A percentile compares a stretch with the other conserved stretches of the same genome.
Evolutionary conservation across 2,113 vertebrate species (phyloP).

Genomic region (Neodon shergylaensis): DNA sequence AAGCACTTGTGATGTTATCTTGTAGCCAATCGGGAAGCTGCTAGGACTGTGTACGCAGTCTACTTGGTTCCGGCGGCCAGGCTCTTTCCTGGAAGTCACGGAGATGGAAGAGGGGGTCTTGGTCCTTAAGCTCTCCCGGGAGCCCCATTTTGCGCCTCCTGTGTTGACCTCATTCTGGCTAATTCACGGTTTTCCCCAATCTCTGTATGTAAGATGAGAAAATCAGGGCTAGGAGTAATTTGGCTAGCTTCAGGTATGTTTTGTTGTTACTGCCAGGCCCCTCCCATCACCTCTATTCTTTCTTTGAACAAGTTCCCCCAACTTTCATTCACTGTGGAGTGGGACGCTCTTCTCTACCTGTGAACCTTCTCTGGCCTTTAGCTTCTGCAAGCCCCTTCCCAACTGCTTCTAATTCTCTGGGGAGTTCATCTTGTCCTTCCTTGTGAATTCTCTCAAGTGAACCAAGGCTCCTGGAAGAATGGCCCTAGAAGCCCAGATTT

Average conservation of each 20-base stretch:
- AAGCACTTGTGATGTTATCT: conserved; percentile 67
- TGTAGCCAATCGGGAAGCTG: conserved; percentile 61
- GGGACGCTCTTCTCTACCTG: neutral
- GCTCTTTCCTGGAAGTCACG: neutral
- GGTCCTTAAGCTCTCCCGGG: neutral
- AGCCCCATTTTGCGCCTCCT: neutral
- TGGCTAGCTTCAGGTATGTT: neutral
- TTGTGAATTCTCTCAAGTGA: neutral
- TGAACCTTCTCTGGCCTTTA: neutral
- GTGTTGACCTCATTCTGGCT: neutral
- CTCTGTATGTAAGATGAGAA: conserved; percentile 1
- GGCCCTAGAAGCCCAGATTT: neutral
- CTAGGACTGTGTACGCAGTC: conserved; percentile 18
- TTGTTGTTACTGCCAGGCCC: neutral
- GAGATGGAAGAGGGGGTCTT: neutral
- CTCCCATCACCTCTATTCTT: neutral
- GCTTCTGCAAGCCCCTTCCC: neutral
- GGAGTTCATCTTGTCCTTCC: neutral
- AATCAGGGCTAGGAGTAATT: neutral
- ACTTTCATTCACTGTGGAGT: neutral
- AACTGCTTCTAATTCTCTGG: neutral
- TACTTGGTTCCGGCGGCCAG: neutral
- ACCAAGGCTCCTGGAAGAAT: conserved; percentile 31
- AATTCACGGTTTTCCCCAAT: neutral
- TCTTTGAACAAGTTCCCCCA: neutral